Percentiles rank a stretch among this genome's conserved stretches.
phyloP scores from a whole-genome alignment of 2,888 invertebrate genomes.

The Tricholauxania praeusta region DNA sequence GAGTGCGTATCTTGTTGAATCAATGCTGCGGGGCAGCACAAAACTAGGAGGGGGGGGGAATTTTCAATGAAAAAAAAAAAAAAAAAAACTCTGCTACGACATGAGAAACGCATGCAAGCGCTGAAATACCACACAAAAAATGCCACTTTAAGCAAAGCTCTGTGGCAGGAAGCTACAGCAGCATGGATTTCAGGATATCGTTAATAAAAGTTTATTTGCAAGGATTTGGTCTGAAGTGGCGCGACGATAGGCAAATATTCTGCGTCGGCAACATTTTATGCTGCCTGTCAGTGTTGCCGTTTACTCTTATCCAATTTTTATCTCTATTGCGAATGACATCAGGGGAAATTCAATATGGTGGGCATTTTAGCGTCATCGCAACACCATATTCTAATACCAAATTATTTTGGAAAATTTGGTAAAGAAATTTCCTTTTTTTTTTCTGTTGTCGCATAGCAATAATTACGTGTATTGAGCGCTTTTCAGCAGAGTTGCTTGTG shows the following conservation, averaged over 20 bases:
- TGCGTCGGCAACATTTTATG: not conserved
- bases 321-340: not conserved
- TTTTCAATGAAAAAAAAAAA: too few relatives aligned
- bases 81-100: too few relatives aligned
- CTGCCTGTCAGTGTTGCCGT: too few relatives aligned
- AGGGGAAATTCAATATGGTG: conserved; percentile 1
- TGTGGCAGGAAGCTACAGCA: too few relatives aligned
- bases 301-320: too few relatives aligned
- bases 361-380: not conserved
- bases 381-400: not conserved
- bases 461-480: not conserved
- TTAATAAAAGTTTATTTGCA: conserved; percentile 8
- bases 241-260: not conserved
- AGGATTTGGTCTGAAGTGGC: not conserved
- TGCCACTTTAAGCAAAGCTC: not conserved
- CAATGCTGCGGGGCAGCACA: not conserved
- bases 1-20: not conserved
- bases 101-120: not conserved
- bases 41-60: not conserved
- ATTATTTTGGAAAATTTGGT: not conserved
- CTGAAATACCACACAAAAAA: not conserved
- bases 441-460: not conserved
- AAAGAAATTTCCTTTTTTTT: not conserved
- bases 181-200: conserved; percentile 11
- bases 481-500: not conserved